Base-by-base conservation (phyloP, 1,140 invertebrate genomes). In the Cydia amplana region DNA sequence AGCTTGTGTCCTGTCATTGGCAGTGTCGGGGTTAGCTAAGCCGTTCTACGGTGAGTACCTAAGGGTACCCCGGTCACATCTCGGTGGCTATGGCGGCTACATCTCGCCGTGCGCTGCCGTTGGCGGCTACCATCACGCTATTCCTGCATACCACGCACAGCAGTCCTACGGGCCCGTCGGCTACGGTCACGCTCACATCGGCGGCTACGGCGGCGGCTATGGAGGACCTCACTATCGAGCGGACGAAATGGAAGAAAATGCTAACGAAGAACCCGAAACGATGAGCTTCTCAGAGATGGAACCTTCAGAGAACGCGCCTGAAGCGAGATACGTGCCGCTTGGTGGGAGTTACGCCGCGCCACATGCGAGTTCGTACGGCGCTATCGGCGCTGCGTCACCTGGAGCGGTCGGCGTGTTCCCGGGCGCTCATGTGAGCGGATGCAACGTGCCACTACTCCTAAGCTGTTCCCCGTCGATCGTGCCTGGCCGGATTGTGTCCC, bases 401-500 rank as follows among this genome's bases (percentile, higher is more conserved):
- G 80, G 77, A 10, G 83, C 83, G 1, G 82, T 86, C 10, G 88
- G 89, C 7, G 77, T 90, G 32, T 90, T 90, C 73, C 87, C 89
- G 2, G 85, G 85, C 70, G 87, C 82, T 0, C 86, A 87, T 51
- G 79, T 79, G 1, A 83, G 82, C 6, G 83, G 80, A 0, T 87
- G 88, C 73, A 86, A 80, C 60, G 79, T 90, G 7, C 91, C 91
- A 0, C 81, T 92, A 6, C 80, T 91, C 20, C 83, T 92, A 64
- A 90, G 87, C 67, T 92, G 90, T 75, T 83, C 89, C 0, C 89
- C 90, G 0, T 82, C 85, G 0, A 84, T 92, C 64, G 82, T 85
- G 0, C 77, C 83, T 6, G 88, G 88, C 2, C 78, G 75, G 6
- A 74, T 91, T 10, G 78, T 85, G 10, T 28, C 80, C 7, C 43